phyloP scores from a whole-genome alignment of 2,113 vertebrate genomes.

The Cyanistes caeruleus region DNA sequence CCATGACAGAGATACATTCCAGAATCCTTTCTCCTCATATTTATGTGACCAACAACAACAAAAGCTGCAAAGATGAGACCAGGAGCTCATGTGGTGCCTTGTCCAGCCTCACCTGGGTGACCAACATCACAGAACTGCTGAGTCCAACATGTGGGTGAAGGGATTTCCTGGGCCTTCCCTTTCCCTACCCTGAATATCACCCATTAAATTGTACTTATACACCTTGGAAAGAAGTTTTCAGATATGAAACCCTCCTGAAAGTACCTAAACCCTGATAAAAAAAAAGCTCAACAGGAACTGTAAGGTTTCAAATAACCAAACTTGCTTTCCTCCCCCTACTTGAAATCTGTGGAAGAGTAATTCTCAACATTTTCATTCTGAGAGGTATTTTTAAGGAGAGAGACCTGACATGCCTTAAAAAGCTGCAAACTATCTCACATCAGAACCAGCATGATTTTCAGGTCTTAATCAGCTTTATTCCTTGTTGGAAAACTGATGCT shows the following conservation, averaged over 20 bases:
- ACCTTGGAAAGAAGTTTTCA: not conserved
- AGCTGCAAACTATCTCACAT: not conserved
- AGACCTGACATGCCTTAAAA: not conserved
- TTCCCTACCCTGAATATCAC: not conserved
- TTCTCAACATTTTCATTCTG: not conserved
- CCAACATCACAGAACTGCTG: not conserved
- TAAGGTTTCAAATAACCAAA: not conserved
- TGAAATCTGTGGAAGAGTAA: not conserved
- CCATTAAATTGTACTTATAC: not conserved
- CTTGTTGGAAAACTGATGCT: not conserved
- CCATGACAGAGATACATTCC: not conserved
- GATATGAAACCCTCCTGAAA: not conserved
- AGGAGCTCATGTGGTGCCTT: not conserved
- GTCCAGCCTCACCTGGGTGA: not conserved
- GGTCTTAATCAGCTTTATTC: not conserved
- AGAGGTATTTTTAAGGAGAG: not conserved
- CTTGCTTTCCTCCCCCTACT: rapidly evolving
- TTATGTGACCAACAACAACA: not conserved
- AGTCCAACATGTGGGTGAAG: not conserved
- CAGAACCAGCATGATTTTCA: not conserved
- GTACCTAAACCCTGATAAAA: not conserved
- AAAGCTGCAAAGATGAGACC: not conserved
- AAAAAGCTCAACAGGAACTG: not conserved
- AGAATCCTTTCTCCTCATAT: not conserved
- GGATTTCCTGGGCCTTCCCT: not conserved